Evolutionary conservation across 2,888 invertebrate genomes (phyloP), one percentile per base, ranked within the genome.

Genomic region (Byasa hedistus): DNA sequence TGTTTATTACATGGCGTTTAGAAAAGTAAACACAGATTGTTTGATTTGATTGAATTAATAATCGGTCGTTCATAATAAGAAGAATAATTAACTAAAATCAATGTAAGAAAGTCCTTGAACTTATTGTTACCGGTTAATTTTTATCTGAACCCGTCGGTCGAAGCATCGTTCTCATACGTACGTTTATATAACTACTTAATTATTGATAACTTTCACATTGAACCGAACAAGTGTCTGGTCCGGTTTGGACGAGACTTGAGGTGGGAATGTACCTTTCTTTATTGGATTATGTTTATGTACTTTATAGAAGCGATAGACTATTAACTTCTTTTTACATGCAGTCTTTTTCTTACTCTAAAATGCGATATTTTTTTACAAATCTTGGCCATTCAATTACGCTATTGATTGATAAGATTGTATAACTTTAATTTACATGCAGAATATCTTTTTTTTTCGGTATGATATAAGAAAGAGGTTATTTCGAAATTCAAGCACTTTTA

Each of bases 131-230:
- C 58, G 39, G 66, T 62, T 66, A 32, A 58, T 32, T 62, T 65
- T 51, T 39, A 57, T 65, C 32, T 55, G 24, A 32, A 24, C n/a
- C 36, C n/a, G 61, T 66, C 58, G 22, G 64, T 36, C 52, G 57
- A 64, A 69, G 61, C 64, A 48, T 57, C 65, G 57, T 57, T 68
- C 60, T 55, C 51, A 61, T 39, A 57, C 56, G 68, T 60, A 68
- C 62, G 58, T 62, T 66, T 66, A 66, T 62, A 58, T 66, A 66
- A 66, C 61, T 27, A 66, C 66, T 70, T 70, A 79, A 79, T 83
- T 81, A 81, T 79, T 70, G 75, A 77, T 78, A 73, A 76, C 84
- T 84, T 84, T 84, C 84, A 81, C 81, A 79, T 76, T 75, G 77
- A 80, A 78, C 39, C 80, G 81, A 74, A 73, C 75, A 69, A 67